Evolutionary conservation across 2,113 vertebrate species (phyloP).

Genomic region (Alces alces): DNA sequence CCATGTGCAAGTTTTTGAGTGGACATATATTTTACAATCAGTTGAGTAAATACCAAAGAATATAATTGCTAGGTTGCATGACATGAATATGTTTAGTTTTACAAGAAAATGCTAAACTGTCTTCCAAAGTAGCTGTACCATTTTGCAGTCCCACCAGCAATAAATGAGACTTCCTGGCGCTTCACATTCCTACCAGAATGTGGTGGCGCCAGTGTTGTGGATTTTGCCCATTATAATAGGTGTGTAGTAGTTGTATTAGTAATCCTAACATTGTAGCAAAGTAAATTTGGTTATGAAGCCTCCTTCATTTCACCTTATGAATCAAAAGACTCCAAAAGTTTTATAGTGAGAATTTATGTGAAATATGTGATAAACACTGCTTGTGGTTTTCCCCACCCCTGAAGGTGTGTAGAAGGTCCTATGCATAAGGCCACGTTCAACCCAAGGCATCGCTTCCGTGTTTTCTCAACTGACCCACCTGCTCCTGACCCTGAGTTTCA

Average conservation of each 20-base stretch:
- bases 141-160: not conserved
- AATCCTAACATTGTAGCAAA: not conserved
- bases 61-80: not conserved
- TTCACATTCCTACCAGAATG: not conserved
- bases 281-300: not conserved
- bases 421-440: rapidly evolving
- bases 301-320: not conserved
- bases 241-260: not conserved
- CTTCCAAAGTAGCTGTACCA: not conserved
- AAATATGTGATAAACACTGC: not conserved
- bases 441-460: rapidly evolving
- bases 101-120: not conserved
- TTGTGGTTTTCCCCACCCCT: not conserved
- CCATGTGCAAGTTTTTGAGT: not conserved
- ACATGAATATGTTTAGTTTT: not conserved
- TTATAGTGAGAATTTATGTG: not conserved
- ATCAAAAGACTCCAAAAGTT: not conserved
- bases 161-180: not conserved
- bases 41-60: not conserved
- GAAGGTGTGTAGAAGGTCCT: not conserved
- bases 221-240: not conserved
- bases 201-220: not conserved
- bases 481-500: not conserved
- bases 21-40: not conserved
- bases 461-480: not conserved